Base-by-base conservation (phyloP, 2,113 vertebrate species). In the Tragelaphus scriptus region DNA sequence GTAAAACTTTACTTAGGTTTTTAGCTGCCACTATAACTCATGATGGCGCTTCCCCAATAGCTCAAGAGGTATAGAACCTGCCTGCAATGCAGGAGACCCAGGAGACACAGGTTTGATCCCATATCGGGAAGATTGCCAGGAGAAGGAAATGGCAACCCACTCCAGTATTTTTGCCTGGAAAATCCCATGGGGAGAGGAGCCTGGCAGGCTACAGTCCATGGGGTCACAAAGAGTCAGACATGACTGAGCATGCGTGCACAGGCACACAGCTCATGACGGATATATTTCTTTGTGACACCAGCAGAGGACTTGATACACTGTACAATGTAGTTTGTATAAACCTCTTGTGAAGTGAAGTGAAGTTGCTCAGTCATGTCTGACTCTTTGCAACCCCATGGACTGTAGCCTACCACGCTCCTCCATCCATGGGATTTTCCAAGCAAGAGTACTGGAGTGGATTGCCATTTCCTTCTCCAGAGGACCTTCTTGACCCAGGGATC, bases 21-120 rank as follows among this genome's bases (percentile, higher is more conserved):
- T 53, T 53, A 91, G 59, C 59, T 61, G 87, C 32, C n/a, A 23
- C n/a, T 47, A 6, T 47, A 80, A 44, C 17, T 82, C 17, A 25
- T 49, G 32, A 40, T 0, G 11, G 49, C 1, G 0, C 23, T 77
- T 44, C 40, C 23, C 40, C 71, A 26, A 4, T 0, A 12, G 40
- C 40, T 77, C 40, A 77, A 26, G 71, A 6, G 10, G 23, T 77
- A 77, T 2, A 77, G 36, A 77, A 77, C 44, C 23, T 44, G 12
- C 71, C 71, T 40, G 71, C 71, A 44, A 77, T 44, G 71, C 71
- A 44, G 11, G 71, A 75, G 21, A 75, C 68, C 36, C 30, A 75
- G 68, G 21, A 44, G 23, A 75, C 36, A 7, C 1, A 0, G 71
- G 40, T 14, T 77, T 77, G 11, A 26, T 77, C 3, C 71, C 14